Base-by-base conservation (phyloP, 2,797 vertebrate genomes). In the Parotocinclus haroldoi region DNA sequence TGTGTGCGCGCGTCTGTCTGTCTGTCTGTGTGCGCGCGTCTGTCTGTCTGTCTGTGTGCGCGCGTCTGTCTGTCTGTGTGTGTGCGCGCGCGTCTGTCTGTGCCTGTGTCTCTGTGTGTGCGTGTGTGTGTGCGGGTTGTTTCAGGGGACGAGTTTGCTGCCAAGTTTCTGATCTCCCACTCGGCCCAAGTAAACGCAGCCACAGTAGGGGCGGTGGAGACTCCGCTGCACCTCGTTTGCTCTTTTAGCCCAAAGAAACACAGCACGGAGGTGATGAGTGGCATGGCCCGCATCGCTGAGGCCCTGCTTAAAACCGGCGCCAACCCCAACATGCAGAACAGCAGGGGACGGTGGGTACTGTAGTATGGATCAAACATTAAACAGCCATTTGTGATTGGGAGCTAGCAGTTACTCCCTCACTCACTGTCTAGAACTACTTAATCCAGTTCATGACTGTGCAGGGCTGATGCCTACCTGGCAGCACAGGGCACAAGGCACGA, bases 291-390 rank as follows among this genome's bases (percentile, higher is more conserved):
- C 38, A 98, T 98, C 1, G 91, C 97, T 0, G 93, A 95, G 80
- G 91, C 93, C 53, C 92, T 99, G 63, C 84, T 98, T 16, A 93
- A 94, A 81, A 90, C 94, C 0, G 95, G 96, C 11, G 96, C 95
- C 75, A 99, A 99, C 70, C 93, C 95, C 12, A 99, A 98, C 85
- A 97, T 96, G 94, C 96, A 99, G 67, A 96, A 99, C 86, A 93
- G 68, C 87, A 93, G 89, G 85, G 96, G 96, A 87, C 93, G 96
- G 97, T 95, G 71, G 81, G 86, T 80, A 57, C 49, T 12, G 11
- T 63, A 8, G 13, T 55, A 55, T 9, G n/a, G 42, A 54, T 45
- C 11, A 17, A 48, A 13, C 7, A 13, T 13, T 13, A 53, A 19
- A 42, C 9, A 40, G 4, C 5, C 1, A 10, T 39, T 57, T 46